phyloP scores from a whole-genome alignment of 1,140 invertebrate genomes.

The Drosophila novamexicana region DNA sequence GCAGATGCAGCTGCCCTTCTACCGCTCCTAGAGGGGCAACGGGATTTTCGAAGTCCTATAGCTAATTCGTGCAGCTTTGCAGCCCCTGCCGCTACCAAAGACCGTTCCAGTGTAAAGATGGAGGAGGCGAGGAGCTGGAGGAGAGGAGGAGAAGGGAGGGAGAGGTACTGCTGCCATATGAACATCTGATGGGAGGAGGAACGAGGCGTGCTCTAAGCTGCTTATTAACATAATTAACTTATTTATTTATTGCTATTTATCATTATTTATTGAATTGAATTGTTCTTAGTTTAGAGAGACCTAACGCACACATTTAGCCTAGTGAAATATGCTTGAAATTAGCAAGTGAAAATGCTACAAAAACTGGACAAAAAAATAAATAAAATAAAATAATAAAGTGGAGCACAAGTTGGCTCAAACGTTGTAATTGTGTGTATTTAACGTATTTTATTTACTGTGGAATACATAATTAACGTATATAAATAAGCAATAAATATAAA shows the following conservation, averaged over 20 bases:
- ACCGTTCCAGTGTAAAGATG: slow-evolving; percentile 36
- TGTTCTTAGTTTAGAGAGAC: slow-evolving; percentile 49
- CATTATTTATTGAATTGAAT: slow-evolving; percentile 69
- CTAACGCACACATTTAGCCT: slow-evolving; percentile 75
- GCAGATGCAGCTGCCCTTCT: slow-evolving; percentile 69
- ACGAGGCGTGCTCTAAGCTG: slow-evolving; percentile 52
- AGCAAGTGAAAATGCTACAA: slow-evolving; percentile 74
- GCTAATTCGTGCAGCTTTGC: slow-evolving; percentile 60
- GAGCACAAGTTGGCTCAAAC: slow-evolving; percentile 60
- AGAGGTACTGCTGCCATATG: slow-evolving; percentile 72
- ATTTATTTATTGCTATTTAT: slow-evolving; percentile 47
- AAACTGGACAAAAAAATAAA: slow-evolving; percentile 58
- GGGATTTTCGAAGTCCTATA: slow-evolving; percentile 7
- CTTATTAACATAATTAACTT: slow-evolving; percentile 41
- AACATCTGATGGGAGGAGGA: slow-evolving; percentile 50
- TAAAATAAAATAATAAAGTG: slow-evolving; percentile 27
- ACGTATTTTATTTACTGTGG: slow-evolving; percentile 50
- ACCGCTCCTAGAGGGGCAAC: slow-evolving; percentile 53
- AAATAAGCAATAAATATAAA: slow-evolving; percentile 60
- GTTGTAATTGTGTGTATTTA: slow-evolving; percentile 37
- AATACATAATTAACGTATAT: slow-evolving; percentile 48
- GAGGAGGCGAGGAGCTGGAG: slow-evolving; percentile 26
- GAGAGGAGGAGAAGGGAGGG: too few relatives aligned
- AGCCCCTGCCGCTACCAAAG: slow-evolving; percentile 64
- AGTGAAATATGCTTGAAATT: slow-evolving; percentile 57